Evolutionary conservation across 2,888 invertebrate species (phyloP).

Genomic region (Eupithecia dodoneata): DNA sequence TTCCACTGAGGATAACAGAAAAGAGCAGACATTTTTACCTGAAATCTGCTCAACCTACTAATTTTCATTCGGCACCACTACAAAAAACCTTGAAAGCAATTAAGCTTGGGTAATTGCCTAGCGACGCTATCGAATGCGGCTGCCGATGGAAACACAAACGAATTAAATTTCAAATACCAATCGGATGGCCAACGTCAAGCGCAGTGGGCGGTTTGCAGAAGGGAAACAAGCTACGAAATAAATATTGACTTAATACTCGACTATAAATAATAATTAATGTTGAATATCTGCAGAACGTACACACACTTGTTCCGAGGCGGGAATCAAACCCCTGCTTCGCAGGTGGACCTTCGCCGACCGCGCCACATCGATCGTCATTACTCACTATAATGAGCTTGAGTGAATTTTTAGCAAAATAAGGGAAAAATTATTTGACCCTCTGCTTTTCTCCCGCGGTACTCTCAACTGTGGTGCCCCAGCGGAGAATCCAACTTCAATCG

Average conservation of each 20-base stretch:
- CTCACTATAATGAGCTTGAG: too few species aligned
- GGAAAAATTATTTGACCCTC: not conserved
- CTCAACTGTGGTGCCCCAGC: slow-evolving; percentile 6
- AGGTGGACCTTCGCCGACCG: too few species aligned
- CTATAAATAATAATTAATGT: too few species aligned
- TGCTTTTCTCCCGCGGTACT: not conserved
- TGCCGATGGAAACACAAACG: slow-evolving; percentile 41
- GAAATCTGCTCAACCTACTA: not conserved
- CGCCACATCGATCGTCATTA: too few species aligned
- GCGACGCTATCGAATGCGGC: slow-evolving; percentile 27
- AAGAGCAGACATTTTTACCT: not conserved
- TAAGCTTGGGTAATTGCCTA: slow-evolving; percentile 29
- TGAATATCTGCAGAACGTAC: too few species aligned
- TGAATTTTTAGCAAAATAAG: too few species aligned
- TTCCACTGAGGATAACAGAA: not conserved
- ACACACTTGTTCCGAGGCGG: too few species aligned
- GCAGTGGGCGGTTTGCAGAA: not conserved
- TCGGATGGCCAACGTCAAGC: slow-evolving; percentile 33
- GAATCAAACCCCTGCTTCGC: too few species aligned
- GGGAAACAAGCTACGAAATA: not conserved
- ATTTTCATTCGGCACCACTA: not conserved
- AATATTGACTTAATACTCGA: not conserved
- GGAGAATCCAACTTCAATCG: slow-evolving; percentile 2
- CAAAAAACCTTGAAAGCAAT: slow-evolving; percentile 21
- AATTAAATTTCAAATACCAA: slow-evolving; percentile 51